These are phyloP conservation scores for Nestor notabilis DNA, from an alignment of 2,113 vertebrate genomes.

Conservation along the genomic window DNA sequence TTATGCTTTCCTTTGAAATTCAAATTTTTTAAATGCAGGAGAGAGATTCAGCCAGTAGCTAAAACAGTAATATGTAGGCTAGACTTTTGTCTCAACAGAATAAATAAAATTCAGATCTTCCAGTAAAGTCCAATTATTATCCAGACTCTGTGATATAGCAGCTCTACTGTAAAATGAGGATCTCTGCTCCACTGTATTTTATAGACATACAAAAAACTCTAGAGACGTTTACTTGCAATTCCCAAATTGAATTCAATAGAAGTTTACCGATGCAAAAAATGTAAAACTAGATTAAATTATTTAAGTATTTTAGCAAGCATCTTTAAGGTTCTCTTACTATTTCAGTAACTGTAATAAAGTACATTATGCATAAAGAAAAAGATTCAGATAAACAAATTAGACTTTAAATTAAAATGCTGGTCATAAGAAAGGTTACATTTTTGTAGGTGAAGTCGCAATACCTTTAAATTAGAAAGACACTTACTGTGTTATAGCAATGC, in stretches of 20 bases:
- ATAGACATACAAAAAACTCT: not conserved
- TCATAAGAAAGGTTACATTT: not conserved
- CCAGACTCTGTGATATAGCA: not conserved
- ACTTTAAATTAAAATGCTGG: not conserved
- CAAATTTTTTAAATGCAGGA: not conserved
- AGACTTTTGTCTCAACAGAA: not conserved
- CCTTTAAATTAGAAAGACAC: slow-evolving; percentile 25
- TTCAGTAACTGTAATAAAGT: not conserved
- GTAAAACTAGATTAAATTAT: not conserved
- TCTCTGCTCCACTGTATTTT: not conserved
- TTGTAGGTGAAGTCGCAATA: not conserved
- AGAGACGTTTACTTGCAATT: not conserved
- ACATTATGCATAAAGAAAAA: not conserved
- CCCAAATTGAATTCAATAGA: not conserved
- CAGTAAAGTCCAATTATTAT: not conserved
- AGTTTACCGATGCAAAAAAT: not conserved
- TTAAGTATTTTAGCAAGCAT: not conserved
- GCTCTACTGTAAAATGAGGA: not conserved
- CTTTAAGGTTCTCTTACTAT: not conserved
- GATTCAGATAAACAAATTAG: not conserved
- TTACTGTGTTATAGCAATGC: not conserved
- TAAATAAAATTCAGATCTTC: slow-evolving; percentile 3
- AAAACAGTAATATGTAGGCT: not conserved
- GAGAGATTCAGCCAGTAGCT: not conserved
- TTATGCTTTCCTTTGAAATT: not conserved